Evolutionary conservation across 2,797 vertebrate species (phyloP), one percentile per base, ranked within the genome.

Genomic region (Falco naumanni): DNA sequence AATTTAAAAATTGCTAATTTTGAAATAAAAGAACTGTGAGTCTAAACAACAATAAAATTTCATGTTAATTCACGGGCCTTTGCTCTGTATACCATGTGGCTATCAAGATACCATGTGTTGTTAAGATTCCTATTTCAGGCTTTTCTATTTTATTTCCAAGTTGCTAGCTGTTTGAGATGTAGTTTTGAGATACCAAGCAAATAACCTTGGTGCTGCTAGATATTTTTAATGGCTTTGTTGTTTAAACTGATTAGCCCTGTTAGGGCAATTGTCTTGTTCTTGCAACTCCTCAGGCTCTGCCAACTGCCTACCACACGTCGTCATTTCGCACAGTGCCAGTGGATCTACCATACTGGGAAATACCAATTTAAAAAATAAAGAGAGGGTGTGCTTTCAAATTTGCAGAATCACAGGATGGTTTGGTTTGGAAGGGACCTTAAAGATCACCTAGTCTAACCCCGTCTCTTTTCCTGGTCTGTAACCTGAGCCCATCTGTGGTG

Each of bases 231-330:
- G 82, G 14, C 28, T 68, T 66, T 10, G 9, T 71, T 13, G 3
- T 68, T 82, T 47, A 51, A 78, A 64, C 41, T 76, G 53, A 70
- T 84, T 24, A 82, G 24, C 54, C 80, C 59, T 64, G 41, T 31
- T 76, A 37, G 29, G n/a, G 24, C 68, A 68, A 82, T 59, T 47
- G 54, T 39, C 43, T 66, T 78, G 57, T 50, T 87, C 50, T 90
- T 86, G 80, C 26, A 47, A 28, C 0, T 6, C 34, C 71, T 78
- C 34, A 15, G 43, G 45, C 34, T 76, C 54, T 78, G 54, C 54
- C 0, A 1, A 12, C 39, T 37, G 22, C 21, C 50, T 20, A 11
- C 33, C 2, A 1, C 5, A 9, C 5, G 0, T 71, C 75, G 29
- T 31, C 68, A 8, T 13, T 48, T 11, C 50, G 39, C 34, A 19